phyloP scores from a whole-genome alignment of 2,888 invertebrate species.

The Sphaerophoria taeniata region DNA sequence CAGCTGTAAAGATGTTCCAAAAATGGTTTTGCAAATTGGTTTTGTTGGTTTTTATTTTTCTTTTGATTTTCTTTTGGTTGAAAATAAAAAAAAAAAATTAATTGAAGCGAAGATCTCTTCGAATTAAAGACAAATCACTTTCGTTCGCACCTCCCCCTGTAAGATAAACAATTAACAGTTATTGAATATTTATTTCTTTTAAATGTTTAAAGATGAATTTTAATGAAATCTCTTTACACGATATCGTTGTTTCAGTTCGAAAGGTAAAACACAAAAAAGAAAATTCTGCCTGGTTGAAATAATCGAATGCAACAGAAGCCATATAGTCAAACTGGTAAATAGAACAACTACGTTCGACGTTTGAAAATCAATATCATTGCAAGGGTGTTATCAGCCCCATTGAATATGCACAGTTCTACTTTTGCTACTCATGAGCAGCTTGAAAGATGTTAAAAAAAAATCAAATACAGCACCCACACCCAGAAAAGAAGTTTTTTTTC shows the following conservation, averaged over 20 bases:
- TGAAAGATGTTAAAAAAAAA: not conserved
- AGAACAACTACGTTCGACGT: conserved; percentile 41
- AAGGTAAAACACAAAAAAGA: conserved; percentile 46
- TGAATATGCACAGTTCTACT: not conserved
- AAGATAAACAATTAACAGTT: conserved; percentile 60
- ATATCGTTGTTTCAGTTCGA: conserved; percentile 66
- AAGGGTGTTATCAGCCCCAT: conserved; percentile 52
- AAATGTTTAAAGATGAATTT: too few species aligned
- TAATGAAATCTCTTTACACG: conserved; percentile 20
- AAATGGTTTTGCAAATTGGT: conserved; percentile 54
- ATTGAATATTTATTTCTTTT: too few species aligned
- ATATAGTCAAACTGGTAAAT: conserved; percentile 54
- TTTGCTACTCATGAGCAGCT: conserved; percentile 4
- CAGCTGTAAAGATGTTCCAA: conserved; percentile 46
- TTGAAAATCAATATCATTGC: conserved; percentile 65
- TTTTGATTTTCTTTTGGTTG: conserved; percentile 62
- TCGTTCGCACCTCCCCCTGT: conserved; percentile 83
- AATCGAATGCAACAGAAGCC: conserved; percentile 63
- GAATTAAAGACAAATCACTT: conserved; percentile 79
- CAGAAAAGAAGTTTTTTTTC: conserved; percentile 5
- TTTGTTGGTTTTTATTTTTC: conserved; percentile 69
- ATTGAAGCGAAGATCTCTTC: conserved; percentile 77
- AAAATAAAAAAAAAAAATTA: conserved; percentile 66
- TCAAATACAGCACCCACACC: not conserved
- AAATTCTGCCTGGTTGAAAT: conserved; percentile 43